Percentiles rank a stretch among this genome's conserved stretches.
These are phyloP conservation scores for Drepanosiphum platanoidis DNA, from an alignment of 2,888 invertebrate genomes.

Conservation along the genomic window DNA sequence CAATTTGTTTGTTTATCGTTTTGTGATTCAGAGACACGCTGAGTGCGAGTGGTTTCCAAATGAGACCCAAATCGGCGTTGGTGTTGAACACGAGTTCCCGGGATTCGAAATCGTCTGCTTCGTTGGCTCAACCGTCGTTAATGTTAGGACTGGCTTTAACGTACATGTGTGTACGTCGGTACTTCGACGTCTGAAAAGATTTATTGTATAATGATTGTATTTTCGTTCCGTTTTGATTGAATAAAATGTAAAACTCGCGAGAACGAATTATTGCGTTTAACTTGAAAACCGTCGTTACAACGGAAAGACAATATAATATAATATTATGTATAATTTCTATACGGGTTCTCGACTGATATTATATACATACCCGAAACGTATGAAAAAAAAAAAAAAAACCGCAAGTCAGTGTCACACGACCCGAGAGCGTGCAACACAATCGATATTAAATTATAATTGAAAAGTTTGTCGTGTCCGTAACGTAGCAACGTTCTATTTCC, in stretches of 20 bases:
- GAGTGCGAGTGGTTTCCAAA: slow-evolving; percentile 71
- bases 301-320: too few species aligned
- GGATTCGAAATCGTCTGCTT: neutral
- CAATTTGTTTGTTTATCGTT: neutral
- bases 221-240: too few species aligned
- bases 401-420: neutral
- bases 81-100: slow-evolving; percentile 1
- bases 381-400: too few species aligned
- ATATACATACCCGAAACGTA: too few species aligned
- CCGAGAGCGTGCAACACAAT: neutral
- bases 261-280: too few species aligned
- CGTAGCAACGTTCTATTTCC: neutral
- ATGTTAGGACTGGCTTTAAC: too few species aligned
- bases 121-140: neutral
- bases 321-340: too few species aligned
- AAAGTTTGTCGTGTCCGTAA: neutral
- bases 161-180: too few species aligned
- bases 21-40: slow-evolving; percentile 76
- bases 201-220: neutral
- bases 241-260: too few species aligned
- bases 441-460: neutral
- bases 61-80: slow-evolving; percentile 59
- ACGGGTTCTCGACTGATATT: too few species aligned
- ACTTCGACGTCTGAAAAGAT: neutral
- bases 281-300: too few species aligned